These are phyloP conservation scores for Anser cygnoides DNA, from an alignment of 2,113 vertebrate species.

Conservation along the genomic window DNA sequence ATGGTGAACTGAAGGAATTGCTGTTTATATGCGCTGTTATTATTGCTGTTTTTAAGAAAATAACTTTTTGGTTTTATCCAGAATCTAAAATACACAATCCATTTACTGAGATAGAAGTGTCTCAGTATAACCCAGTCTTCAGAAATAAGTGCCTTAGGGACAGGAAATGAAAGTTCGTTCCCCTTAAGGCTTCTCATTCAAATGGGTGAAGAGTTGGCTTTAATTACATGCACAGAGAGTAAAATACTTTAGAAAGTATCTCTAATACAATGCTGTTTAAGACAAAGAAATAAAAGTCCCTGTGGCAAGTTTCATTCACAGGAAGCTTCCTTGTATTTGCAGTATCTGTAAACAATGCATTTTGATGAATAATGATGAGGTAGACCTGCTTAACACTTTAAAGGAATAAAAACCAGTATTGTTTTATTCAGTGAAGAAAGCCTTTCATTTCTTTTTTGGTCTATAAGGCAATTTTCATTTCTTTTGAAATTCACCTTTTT, in stretches of 20 bases:
- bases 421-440: not conserved
- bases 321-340: not conserved
- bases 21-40: not conserved
- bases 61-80: not conserved
- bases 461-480: not conserved
- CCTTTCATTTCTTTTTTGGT: fast-evolving
- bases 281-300: not conserved
- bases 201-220: not conserved
- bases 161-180: not conserved
- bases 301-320: not conserved
- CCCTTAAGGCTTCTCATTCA: not conserved
- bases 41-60: not conserved
- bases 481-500: not conserved
- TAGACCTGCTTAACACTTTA: not conserved
- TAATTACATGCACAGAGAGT: not conserved
- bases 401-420: not conserved
- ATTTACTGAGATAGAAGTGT: not conserved
- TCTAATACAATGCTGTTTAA: not conserved
- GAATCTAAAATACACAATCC: not conserved
- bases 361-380: not conserved
- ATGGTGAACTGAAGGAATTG: not conserved
- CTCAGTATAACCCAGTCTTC: not conserved
- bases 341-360: not conserved
- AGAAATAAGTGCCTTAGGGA: not conserved
- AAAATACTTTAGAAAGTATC: not conserved